phyloP scores from a whole-genome alignment of 2,797 vertebrate genomes.

The Neostethus bicornis region DNA sequence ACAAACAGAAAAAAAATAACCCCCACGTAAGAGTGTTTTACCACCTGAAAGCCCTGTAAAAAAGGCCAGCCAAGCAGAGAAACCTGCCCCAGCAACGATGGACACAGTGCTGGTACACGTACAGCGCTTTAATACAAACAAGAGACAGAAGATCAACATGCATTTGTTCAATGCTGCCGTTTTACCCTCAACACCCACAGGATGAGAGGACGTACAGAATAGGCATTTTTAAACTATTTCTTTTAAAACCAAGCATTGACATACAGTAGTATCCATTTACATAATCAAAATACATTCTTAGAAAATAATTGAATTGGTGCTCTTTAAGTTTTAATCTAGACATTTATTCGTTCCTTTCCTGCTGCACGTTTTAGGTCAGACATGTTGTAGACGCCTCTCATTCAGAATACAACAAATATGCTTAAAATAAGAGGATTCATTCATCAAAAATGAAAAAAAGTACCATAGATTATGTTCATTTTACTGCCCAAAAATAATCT shows the following conservation, averaged over 20 bases:
- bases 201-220: conserved; percentile 51
- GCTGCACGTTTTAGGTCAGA: conserved; percentile 76
- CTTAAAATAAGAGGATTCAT: conserved; percentile 62
- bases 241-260: conserved; percentile 65
- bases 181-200: conserved; percentile 55
- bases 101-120: conserved; percentile 79
- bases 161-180: conserved; percentile 72
- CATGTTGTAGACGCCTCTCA: conserved; percentile 61
- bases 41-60: conserved; percentile 44
- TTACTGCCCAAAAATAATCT: conserved; percentile 35
- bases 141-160: conserved; percentile 77
- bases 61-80: conserved; percentile 56
- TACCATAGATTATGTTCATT: conserved; percentile 35
- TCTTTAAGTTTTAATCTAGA: conserved; percentile 66
- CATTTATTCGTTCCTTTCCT: conserved; percentile 59
- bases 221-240: conserved; percentile 30
- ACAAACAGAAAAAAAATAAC: conserved; percentile 63
- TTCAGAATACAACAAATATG: conserved; percentile 51
- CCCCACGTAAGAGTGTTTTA: conserved; percentile 43
- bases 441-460: conserved; percentile 57
- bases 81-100: conserved; percentile 68
- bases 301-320: conserved; percentile 75
- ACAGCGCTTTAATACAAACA: conserved; percentile 65
- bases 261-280: conserved; percentile 71
- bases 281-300: conserved; percentile 86